phyloP scores from a whole-genome alignment of 2,113 vertebrate species.

The Apaloderma vittatum region DNA sequence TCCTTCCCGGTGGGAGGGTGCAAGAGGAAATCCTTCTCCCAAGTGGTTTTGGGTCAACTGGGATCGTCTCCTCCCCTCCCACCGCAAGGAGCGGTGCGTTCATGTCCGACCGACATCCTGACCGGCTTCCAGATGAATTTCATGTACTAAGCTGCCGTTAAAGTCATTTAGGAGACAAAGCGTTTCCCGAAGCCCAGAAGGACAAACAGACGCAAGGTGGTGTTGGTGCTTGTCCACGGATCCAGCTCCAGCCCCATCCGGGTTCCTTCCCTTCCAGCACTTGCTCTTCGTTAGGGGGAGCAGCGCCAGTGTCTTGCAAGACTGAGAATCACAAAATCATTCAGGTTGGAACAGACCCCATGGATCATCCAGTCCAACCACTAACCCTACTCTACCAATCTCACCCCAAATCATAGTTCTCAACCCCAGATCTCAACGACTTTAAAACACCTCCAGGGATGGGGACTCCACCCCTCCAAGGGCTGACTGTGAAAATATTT shows the following conservation, averaged over 20 bases:
- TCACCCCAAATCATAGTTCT: too few relatives aligned
- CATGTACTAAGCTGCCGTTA: not conserved
- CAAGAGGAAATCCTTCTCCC: not conserved
- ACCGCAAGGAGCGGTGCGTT: rapidly evolving
- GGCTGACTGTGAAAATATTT: too few relatives aligned
- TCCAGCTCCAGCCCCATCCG: not conserved
- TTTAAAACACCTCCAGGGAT: too few relatives aligned
- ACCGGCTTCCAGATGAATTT: not conserved
- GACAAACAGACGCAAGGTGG: rapidly evolving
- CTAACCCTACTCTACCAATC: too few relatives aligned
- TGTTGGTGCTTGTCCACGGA: rapidly evolving
- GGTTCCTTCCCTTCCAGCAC: not conserved
- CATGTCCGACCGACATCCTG: not conserved
- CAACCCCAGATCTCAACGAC: too few relatives aligned
- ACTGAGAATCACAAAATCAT: not conserved
- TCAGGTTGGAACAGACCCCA: too few relatives aligned
- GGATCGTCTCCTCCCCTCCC: not conserved
- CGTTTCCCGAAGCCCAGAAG: not conserved
- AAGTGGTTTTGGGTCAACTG: not conserved
- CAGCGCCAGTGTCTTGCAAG: rapidly evolving
- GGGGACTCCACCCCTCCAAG: too few relatives aligned
- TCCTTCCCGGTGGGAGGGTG: not conserved
- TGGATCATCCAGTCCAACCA: too few relatives aligned
- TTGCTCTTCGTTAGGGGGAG: not conserved
- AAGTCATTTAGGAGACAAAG: not conserved